Evolutionary conservation across 2,888 invertebrate genomes (phyloP), one percentile per base, ranked within the genome.

Genomic region (Andrena marginata): DNA sequence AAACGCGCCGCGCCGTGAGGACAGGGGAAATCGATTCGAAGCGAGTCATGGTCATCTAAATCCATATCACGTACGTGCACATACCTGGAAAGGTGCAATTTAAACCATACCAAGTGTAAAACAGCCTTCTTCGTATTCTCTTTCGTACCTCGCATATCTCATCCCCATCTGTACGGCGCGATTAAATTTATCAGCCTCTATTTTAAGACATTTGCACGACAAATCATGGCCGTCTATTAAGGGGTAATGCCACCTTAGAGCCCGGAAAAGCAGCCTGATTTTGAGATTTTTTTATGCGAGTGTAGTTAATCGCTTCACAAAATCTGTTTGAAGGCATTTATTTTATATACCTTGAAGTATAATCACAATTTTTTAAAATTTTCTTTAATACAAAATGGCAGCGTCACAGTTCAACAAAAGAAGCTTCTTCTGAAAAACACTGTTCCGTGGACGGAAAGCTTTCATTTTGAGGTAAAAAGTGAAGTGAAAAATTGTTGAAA

Each of bases 31-130:
- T 90, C 89, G 88, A 91, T 91, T 86, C 79, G 62, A 76, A 79
- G 73, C 83, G 85, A 88, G 89, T 86, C 90, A 90, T 83, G 89
- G 90, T 86, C 90, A 88, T 77, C 82, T 87, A 80, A 82, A 87
- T 85, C 85, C 76, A 80, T 77, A 77, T 85, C 75, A 74, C 72
- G 75, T 77, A 75, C 71, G 56, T 60, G 74, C 48, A 23, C 56
- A 31, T 51, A 60, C 48, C 29, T 76, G 31, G 26, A 10, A 23
- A 63, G 31, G 16, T 77, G 33, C n/a, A 20, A 60, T 51, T 60
- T 60, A 60, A n/a, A 35, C 49, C 60, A 8, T 60, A 60, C 13
- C 23, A 29, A 20, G 10, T 26, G 56, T 62, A 69, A 54, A 26
- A 35, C 13, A 64, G 13, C 2, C 20, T n/a, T 20, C 10, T 54